phyloP scores from a whole-genome alignment of 92 coral and sea anemone species.

The Bergia puertoricense region DNA sequence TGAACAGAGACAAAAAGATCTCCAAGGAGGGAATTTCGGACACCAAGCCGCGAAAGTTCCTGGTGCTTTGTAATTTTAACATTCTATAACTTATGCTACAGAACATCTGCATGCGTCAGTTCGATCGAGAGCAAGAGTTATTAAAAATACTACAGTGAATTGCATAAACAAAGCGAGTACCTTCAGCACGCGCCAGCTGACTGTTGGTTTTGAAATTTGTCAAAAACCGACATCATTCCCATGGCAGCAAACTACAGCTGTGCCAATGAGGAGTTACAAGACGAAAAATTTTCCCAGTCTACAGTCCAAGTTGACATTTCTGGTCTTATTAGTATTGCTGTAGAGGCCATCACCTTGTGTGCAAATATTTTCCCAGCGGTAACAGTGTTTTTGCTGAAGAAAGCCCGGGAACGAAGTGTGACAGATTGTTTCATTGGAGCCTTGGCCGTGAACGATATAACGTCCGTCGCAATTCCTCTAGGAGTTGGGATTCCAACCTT shows the following conservation, averaged over 20 bases:
- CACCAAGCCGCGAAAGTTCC: neutral
- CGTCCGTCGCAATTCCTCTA: constrained; percentile 65
- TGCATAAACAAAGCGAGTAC: neutral
- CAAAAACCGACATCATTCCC: neutral
- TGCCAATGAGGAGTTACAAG: neutral
- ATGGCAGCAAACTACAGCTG: constrained; percentile 26
- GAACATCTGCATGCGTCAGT: neutral
- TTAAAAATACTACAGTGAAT: no score
- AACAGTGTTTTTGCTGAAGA: constrained; percentile 56
- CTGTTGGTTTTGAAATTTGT: neutral
- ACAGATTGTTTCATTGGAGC: constrained; percentile 71
- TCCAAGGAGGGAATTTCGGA: neutral
- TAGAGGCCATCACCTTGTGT: constrained; percentile 63
- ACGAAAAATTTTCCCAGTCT: constrained; percentile 34
- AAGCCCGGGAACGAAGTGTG: constrained; percentile 52
- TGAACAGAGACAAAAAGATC: neutral
- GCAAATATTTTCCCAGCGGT: constrained; percentile 60
- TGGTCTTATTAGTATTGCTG: constrained; percentile 53
- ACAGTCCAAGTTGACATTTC: constrained; percentile 69
- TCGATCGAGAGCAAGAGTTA: neutral
- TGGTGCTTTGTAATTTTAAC: neutral
- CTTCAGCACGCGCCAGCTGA: neutral
- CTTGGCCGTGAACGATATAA: constrained; percentile 63
- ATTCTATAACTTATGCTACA: no score
- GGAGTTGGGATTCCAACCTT: constrained; percentile 66